These are phyloP conservation scores for Sinosuthora webbiana DNA, from an alignment of 2,113 vertebrate genomes.

Conservation along the genomic window DNA sequence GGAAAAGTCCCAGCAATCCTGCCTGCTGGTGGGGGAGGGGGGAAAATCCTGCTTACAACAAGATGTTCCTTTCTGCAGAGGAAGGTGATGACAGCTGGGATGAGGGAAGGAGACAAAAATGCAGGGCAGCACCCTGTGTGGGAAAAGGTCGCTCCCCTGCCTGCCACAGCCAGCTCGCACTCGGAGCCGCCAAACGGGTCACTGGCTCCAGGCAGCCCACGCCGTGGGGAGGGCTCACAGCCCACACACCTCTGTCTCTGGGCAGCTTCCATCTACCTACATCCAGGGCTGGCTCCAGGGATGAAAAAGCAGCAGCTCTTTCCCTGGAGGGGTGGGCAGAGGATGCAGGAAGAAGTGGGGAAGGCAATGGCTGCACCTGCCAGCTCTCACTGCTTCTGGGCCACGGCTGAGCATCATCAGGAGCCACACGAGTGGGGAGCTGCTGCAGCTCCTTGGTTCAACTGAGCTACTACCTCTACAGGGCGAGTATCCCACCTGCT, in stretches of 20 bases:
- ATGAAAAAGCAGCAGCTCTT: not conserved
- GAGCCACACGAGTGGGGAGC: not conserved
- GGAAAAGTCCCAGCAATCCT: not conserved
- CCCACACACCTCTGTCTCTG: not conserved
- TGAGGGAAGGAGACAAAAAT: conserved; percentile 20
- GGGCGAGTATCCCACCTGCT: fast-evolving
- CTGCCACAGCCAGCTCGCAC: not conserved
- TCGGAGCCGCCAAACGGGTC: fast-evolving
- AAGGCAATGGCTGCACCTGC: not conserved
- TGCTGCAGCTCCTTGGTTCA: not conserved
- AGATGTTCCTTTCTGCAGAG: conserved; percentile 18
- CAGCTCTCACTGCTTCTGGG: not conserved
- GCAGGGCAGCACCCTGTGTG: not conserved
- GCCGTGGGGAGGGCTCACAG: not conserved
- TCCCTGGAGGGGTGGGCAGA: not conserved
- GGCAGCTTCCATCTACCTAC: not conserved
- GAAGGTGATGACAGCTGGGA: conserved; percentile 17
- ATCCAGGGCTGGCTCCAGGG: not conserved
- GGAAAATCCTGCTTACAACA: not conserved
- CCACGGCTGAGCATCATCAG: not conserved
- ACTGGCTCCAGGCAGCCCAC: not conserved
- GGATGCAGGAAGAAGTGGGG: not conserved
- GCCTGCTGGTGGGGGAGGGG: not conserved
- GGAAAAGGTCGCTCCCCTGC: not conserved
- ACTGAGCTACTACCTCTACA: fast-evolving